Base-by-base conservation (phyloP, 2,888 invertebrate genomes). In the Amiota communis region DNA sequence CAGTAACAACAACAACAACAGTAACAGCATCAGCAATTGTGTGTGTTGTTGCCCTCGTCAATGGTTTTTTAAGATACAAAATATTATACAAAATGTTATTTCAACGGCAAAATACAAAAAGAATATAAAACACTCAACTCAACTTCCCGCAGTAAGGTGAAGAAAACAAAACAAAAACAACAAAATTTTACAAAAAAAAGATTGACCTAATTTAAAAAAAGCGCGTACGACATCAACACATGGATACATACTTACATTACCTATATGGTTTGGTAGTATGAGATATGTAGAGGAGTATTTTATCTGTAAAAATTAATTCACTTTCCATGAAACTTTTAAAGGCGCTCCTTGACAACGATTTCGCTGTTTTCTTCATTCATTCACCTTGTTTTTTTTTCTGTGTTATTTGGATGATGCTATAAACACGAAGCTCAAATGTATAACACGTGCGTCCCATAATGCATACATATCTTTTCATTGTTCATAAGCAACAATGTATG, bases 191-290 rank as follows among this genome's bases (percentile, higher is more conserved):
- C 3, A 78, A 75, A 72, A 74, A 70, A 76, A 71, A 74, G 72
- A 48, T 61, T 81, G 84, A 84, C 84, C 83, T 70, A 81, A 78
- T 76, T 84, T 76, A 20, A 61, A 13, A 61, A 13, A 36, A 36
- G 36, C 36, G 70, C 70, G 61, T 56, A n/a, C 57, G 53, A 23
- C 68, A 53, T 23, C 23, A 49, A n/a, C n/a, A n/a, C n/a, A n/a
- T n/a, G n/a, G n/a, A n/a, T n/a, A n/a, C n/a, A n/a, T n/a, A n/a
- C n/a, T n/a, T n/a, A n/a, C n/a, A n/a, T n/a, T n/a, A n/a, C n/a
- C n/a, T n/a, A n/a, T n/a, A n/a, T n/a, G n/a, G n/a, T n/a, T n/a
- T n/a, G n/a, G n/a, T n/a, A 57, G 15, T 23, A 23, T 64, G 74
- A 77, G 56, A 75, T 59, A 76, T 64, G 36, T 2, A 36, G 36